phyloP scores from a whole-genome alignment of 2,797 vertebrate species.

The Coracias cyanogaster region DNA sequence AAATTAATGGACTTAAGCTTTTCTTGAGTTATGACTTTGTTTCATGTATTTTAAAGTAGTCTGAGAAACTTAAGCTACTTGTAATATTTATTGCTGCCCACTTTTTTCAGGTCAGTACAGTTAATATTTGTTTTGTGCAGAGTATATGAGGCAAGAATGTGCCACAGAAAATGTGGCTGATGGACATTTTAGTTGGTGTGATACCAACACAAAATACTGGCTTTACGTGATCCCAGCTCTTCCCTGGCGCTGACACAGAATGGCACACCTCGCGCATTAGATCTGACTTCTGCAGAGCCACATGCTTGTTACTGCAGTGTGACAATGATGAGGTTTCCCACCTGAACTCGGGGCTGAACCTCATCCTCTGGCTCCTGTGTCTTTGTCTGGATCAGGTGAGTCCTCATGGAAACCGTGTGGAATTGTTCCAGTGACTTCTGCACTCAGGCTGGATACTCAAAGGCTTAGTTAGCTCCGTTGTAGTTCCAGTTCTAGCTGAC shows the following conservation, averaged over 20 bases:
- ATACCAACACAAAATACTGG: neutral
- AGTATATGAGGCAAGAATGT: neutral
- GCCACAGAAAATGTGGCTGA: neutral
- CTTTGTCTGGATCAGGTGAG: neutral
- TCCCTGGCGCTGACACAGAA: neutral
- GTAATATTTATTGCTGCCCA: neutral
- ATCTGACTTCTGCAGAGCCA: neutral
- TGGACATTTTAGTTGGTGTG: neutral
- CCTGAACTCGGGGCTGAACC: neutral
- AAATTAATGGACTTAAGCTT: neutral
- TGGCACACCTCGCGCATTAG: neutral
- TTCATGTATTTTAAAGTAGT: neutral
- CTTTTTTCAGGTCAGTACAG: neutral
- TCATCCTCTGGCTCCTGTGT: neutral
- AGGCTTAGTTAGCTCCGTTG: neutral
- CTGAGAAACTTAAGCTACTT: neutral
- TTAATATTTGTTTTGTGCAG: neutral
- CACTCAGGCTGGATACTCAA: fast-evolving
- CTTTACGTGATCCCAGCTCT: neutral
- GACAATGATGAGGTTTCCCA: neutral
- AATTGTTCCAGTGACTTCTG: neutral
- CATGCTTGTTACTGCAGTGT: neutral
- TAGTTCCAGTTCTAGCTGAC: neutral
- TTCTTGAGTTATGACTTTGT: neutral
- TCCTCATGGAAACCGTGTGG: neutral